Base-by-base conservation (phyloP, 2,888 invertebrate species). In the Chrysina gloriosa region DNA sequence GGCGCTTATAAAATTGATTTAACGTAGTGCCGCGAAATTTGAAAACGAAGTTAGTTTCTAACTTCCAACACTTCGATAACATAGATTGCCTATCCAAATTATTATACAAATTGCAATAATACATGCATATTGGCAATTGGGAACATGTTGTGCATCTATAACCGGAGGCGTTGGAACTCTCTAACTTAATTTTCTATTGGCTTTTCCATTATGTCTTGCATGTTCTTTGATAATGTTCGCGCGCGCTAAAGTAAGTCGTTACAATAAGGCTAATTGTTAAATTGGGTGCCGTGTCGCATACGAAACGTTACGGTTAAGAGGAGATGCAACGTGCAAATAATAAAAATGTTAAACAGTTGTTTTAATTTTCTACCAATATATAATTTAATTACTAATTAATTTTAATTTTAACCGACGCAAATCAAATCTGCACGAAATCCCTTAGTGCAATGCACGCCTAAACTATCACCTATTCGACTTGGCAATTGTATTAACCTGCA, bases 51-150 rank as follows among this genome's bases (percentile, higher is more conserved):
- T 68, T 67, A 67, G 61, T 29, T 34, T 34, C 56, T 50, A 64
- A 68, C 47, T 68, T 65, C 65, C 54, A 63, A 68, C 68, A 56
- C 54, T 64, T 68, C 68, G 58, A 65, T 65, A 65, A 65, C 67
- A 69, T 69, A 67, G 70, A 71, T 73, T 72, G 71, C 72, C 70
- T 69, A 70, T 69, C 67, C 69, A 74, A 76, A 76, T 75, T 75
- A 75, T 76, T 74, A 74, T 71, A 75, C 73, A 74, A 76, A 76
- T 76, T 75, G 75, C 74, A 74, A 74, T 76, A 75, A 75, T 74
- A 72, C 73, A 75, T 75, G 75, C 75, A 76, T 76, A 76, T 76
- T 76, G 76, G 73, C 66, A 70, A 71, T 69, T 69, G 67, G 72
- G 63, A 68, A 70, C 70, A 69, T 70, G 70, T 56, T 64, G 70